A percentile compares a stretch with the other conserved stretches of the same genome.
These are phyloP conservation scores for Lithophane socia DNA, from an alignment of 2,888 invertebrate genomes.

Conservation along the genomic window DNA sequence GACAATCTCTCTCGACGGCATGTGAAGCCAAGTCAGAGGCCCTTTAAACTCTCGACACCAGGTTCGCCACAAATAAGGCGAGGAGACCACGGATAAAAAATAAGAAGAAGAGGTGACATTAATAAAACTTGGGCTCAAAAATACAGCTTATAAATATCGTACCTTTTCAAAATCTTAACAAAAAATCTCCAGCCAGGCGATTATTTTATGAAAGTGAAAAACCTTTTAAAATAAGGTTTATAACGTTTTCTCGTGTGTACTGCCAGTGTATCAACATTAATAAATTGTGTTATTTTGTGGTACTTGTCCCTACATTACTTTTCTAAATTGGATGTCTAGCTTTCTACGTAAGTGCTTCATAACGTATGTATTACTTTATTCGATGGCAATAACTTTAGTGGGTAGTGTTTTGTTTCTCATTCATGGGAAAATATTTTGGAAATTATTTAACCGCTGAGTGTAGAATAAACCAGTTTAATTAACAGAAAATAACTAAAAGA, in stretches of 20 bases:
- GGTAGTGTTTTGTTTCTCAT: conserved; percentile 15
- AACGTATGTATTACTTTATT: conserved; percentile 40
- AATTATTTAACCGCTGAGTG: too few species aligned
- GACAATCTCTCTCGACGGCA: too few species aligned
- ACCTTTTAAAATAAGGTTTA: not conserved
- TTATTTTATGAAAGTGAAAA: not conserved
- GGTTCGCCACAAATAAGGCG: too few species aligned
- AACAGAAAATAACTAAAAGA: not conserved
- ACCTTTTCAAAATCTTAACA: not conserved
- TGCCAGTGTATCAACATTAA: conserved; percentile 11
- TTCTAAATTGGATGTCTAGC: conserved; percentile 47
- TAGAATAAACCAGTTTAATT: not conserved
- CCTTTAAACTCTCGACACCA: too few species aligned
- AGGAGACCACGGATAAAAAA: fast-evolving
- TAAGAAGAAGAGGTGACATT: too few species aligned
- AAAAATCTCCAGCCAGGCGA: not conserved
- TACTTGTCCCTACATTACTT: conserved; percentile 23
- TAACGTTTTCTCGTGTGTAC: not conserved
- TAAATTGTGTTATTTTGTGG: conserved; percentile 7
- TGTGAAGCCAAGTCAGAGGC: too few species aligned
- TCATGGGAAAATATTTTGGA: not conserved
- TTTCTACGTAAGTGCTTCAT: conserved; percentile 49
- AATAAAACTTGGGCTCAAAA: not conserved
- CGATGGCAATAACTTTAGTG: not conserved
- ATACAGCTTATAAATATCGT: not conserved